Base-by-base conservation (phyloP, 2,113 vertebrate species). In the Sardina pilchardus region DNA sequence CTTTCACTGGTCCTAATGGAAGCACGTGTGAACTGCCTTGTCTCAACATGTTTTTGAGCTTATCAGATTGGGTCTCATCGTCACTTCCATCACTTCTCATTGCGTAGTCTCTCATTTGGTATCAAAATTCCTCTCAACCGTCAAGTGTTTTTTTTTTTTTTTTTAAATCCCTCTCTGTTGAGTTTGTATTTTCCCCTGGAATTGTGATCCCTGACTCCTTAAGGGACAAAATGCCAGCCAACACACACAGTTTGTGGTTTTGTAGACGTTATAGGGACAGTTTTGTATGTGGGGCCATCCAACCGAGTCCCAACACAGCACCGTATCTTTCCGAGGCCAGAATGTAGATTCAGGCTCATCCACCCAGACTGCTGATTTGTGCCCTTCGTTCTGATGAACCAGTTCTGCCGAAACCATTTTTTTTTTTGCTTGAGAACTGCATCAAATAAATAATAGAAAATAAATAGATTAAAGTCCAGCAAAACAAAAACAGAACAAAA, bases 91-190 rank as follows among this genome's bases (percentile, higher is more conserved):
- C 59, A n/a, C 59, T 63, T 3, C 85, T 88, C 91, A 92, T 92
- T 89, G 85, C 87, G 85, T 91, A 92, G 91, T 93, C 92, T 90
- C 89, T 81, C 6, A 26, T 71, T 92, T 91, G 89, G 93, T 92
- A 89, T 92, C 89, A 84, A 86, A 90, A 89, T 83, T 80, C n/a
- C 63, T 71, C 10, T 71, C 26, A 30, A 2, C 63, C 7, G 24
- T 59, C 21, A 59, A 59, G 56, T 59, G 19, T n/a, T n/a, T n/a
- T 63, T 8, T 63, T 4, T 24, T 8, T 63, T 56, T 19, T 56
- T n/a, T n/a, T n/a, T n/a, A n/a, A n/a, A 5, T 63, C 26, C 12
- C 26, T 71, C 63, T 71, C 63, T 71, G 39, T 56, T 30, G 80
- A 56, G 34, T 26, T 42, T 85, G 19, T 39, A 30, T 19, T 9